Percentiles rank a stretch among this genome's conserved stretches.
Conservation (phyloP, 2,113 vertebrate genomes). For the Nesoenas mayeri region DNA sequence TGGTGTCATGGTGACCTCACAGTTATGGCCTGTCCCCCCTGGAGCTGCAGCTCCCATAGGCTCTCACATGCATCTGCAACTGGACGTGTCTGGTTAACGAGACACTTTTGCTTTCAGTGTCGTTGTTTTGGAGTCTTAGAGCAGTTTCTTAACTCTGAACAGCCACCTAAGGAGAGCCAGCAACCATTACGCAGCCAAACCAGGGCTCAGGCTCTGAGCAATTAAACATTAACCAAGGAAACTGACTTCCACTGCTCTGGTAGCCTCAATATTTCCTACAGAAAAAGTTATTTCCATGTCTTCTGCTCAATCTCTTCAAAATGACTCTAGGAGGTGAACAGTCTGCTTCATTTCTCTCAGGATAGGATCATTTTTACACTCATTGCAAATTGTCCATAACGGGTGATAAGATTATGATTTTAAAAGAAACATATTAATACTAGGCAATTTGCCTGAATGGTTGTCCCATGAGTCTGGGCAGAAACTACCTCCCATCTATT, state of each 20-base stretch:
- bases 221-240: not conserved
- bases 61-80: not conserved
- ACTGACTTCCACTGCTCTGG: not conserved
- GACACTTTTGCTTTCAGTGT: not conserved
- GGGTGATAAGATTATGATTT: not conserved
- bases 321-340: not conserved
- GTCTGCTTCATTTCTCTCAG: not conserved
- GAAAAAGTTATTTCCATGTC: not conserved
- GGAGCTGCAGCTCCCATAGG: not conserved
- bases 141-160: not conserved
- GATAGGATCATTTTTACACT: not conserved
- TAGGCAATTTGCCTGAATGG: not conserved
- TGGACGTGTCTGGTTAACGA: not conserved
- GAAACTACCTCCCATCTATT: not conserved
- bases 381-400: not conserved
- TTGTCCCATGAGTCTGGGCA: not conserved
- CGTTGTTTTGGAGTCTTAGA: not conserved
- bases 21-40: not conserved
- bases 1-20: not conserved
- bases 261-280: not conserved
- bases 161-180: not conserved
- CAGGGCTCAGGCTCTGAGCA: not conserved
- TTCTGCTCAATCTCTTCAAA: not conserved
- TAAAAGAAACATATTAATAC: not conserved
- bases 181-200: not conserved